Evolutionary conservation across 2,888 invertebrate species (phyloP).

Genomic region (Parochlus steinenii): DNA sequence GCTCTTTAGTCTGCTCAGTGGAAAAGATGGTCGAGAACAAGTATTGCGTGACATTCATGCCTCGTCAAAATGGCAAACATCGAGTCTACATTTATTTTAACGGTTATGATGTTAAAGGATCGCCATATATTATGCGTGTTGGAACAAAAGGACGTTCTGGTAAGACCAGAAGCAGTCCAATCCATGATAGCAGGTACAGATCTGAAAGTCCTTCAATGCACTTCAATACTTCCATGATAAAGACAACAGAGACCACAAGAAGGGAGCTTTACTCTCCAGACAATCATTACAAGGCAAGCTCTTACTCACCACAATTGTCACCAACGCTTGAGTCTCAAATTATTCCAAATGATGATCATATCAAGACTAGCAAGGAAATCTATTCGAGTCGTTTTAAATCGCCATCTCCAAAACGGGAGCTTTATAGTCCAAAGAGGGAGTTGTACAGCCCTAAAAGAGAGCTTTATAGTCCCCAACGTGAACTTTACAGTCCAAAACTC

Average conservation of each 20-base stretch:
- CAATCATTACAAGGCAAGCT: slow-evolving; percentile 21
- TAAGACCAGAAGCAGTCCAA: slow-evolving; percentile 36
- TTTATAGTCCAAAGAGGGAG: slow-evolving; percentile 21
- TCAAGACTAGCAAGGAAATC: slow-evolving; percentile 8
- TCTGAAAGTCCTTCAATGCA: slow-evolving; percentile 31
- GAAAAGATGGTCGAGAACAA: slow-evolving; percentile 61
- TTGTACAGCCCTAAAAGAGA: no score
- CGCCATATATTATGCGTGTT: slow-evolving; percentile 74
- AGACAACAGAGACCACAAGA: slow-evolving; percentile 17
- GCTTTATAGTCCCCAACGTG: slow-evolving; percentile 15
- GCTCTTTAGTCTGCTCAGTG: slow-evolving; percentile 66
- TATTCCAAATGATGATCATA: slow-evolving; percentile 7
- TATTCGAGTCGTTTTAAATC: slow-evolving; percentile 19
- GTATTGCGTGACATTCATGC: slow-evolving; percentile 63
- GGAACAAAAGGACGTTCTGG: slow-evolving; percentile 48
- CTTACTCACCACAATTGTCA: slow-evolving; percentile 24
- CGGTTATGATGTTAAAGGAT: slow-evolving; percentile 68
- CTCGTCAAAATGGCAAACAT: slow-evolving; percentile 63
- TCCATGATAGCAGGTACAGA: slow-evolving; percentile 35
- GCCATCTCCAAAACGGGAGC: slow-evolving; percentile 18
- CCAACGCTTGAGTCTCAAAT: slow-evolving; percentile 14
- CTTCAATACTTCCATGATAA: slow-evolving; percentile 22
- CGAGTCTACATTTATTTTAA: slow-evolving; percentile 84
- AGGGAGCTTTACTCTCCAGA: slow-evolving; percentile 17
- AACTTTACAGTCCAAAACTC: slow-evolving; percentile 23